A percentile compares a stretch with the other conserved stretches of the same genome.
These are phyloP conservation scores for Bubo scandiacus DNA, from an alignment of 2,113 vertebrate species.

Conservation along the genomic window DNA sequence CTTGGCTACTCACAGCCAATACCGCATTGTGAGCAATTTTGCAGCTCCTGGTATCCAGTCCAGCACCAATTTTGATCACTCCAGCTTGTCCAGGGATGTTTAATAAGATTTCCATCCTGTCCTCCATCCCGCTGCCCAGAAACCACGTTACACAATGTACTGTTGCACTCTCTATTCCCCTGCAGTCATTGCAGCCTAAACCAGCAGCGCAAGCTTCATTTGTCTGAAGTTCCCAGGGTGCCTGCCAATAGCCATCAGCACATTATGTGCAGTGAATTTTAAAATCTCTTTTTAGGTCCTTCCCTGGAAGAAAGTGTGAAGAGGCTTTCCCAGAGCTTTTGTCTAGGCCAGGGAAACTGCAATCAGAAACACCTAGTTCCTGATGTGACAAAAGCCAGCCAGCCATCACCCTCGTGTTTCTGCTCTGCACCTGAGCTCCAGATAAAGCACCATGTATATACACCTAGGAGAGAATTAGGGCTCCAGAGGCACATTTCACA, in stretches of 20 bases:
- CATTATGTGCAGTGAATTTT: background rate
- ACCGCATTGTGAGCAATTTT: background rate
- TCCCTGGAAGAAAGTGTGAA: background rate
- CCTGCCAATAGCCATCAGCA: constrained; percentile 41
- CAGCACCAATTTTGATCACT: background rate
- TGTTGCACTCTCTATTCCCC: background rate
- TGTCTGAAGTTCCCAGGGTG: background rate
- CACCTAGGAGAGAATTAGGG: background rate
- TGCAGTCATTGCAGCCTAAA: background rate
- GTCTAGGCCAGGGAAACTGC: background rate
- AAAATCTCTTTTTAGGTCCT: background rate
- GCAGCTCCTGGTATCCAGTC: background rate
- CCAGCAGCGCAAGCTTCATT: background rate
- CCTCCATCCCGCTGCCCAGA: background rate
- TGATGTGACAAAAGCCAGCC: background rate
- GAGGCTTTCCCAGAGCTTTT: background rate
- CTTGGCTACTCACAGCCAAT: background rate
- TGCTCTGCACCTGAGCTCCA: background rate
- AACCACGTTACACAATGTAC: background rate
- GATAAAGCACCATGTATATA: background rate
- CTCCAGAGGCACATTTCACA: background rate
- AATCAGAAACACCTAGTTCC: background rate
- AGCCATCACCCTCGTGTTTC: background rate
- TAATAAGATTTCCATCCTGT: background rate
- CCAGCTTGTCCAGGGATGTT: background rate